Evolutionary conservation across 2,113 vertebrate genomes (phyloP), one percentile per base, ranked within the genome.

Genomic region (Synodontis membranacea): DNA sequence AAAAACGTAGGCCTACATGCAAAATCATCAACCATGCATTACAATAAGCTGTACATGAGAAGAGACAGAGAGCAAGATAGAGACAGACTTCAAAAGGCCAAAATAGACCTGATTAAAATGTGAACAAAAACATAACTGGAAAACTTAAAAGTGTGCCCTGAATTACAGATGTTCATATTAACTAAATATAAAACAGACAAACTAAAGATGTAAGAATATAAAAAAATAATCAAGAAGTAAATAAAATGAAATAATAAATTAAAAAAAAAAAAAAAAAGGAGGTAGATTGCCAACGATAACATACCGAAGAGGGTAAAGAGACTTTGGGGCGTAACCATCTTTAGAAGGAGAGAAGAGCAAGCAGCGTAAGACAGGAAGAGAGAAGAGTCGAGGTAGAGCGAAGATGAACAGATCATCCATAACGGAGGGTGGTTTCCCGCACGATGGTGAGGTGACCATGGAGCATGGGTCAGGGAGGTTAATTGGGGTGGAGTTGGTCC

Each of bases 241-340:
- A 94, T 95, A 88, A 96, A 95, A 96, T 96, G 93, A 95, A 93
- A 96, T 96, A 93, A 96, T 95, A 95, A 96, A 86, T 84, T 15
- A 90, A 74, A 96, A 96, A 95, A 96, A 96, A 96, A 90, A 96
- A 90, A 74, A 96, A 96, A 95, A 96, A 96, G 96, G 91, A 96
- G 96, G 95, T 96, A 97, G 96, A 97, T 96, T 96, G 96, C 96
- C 97, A 97, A 97, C 96, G 95, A 97, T 96, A 97, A 96, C 96
- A 97, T 96, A 98, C 97, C 95, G 97, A 98, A 98, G 97, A 98
- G 97, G 97, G 96, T 97, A 96, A 98, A 96, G 97, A 97, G 93
- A 95, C 94, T 95, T 97, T 99, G 98, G 95, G 97, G 98, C 98
- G 96, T 97, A 98, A 98, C 97, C 97, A 99, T 98, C 98, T 95